Evolutionary conservation across 1,140 invertebrate species (phyloP).

Genomic region (Pogonomyrmex californicus): DNA sequence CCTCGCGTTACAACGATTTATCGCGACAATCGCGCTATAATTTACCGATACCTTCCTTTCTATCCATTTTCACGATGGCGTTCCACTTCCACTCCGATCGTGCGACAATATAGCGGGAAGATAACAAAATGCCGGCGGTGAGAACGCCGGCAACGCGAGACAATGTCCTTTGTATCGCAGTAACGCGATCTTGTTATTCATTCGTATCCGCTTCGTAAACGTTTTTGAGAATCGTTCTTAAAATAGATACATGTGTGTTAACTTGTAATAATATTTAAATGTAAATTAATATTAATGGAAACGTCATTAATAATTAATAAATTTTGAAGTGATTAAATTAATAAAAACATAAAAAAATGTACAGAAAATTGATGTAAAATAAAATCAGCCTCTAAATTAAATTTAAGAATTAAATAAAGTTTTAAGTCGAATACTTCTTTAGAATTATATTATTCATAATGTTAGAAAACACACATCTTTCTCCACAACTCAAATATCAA

Average conservation of each 20-base stretch:
- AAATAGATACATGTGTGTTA: background rate
- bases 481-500: too few species aligned
- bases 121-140: conserved; percentile 6
- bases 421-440: background rate
- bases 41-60: conserved; percentile 48
- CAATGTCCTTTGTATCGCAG: conserved; percentile 21
- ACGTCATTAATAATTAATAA: background rate
- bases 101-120: conserved; percentile 13
- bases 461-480: too few species aligned
- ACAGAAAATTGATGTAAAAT: too few species aligned
- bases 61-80: conserved; percentile 32
- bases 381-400: background rate
- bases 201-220: background rate
- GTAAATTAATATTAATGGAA: background rate
- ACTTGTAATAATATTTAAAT: background rate
- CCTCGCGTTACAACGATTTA: conserved; percentile 18
- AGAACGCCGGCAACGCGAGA: conserved; percentile 49
- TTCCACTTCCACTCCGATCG: conserved; percentile 24
- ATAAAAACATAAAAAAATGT: background rate
- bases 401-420: background rate
- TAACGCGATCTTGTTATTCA: conserved; percentile 6
- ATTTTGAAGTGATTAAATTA: background rate
- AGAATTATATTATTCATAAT: too few species aligned
- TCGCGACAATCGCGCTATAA: conserved; percentile 38
- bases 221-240: background rate